Conservation (phyloP, 2,888 invertebrate genomes). For the Bedellia somnulentella region DNA sequence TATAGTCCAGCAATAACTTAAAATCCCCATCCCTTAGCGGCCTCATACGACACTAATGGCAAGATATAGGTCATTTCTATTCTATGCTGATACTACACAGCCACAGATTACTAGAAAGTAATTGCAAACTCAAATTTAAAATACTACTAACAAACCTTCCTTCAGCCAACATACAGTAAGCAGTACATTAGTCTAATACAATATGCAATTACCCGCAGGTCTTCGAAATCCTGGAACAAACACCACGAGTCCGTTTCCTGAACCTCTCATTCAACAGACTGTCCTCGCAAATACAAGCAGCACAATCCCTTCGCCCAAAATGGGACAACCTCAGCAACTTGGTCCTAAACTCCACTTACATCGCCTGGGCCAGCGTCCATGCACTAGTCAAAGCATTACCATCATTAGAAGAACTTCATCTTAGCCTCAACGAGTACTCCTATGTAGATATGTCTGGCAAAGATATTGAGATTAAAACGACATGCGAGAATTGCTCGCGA, state of each 20-base stretch:
- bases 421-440: conserved; percentile 87
- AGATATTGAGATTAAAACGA: conserved; percentile 32
- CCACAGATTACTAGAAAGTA: too few relatives aligned
- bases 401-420: conserved; percentile 85
- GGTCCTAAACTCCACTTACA: conserved; percentile 84
- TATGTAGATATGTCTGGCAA: conserved; percentile 68
- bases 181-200: too few relatives aligned
- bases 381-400: conserved; percentile 75
- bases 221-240: conserved; percentile 81
- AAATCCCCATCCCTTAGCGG: too few relatives aligned
- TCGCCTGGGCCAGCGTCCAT: conserved; percentile 83
- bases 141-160: too few relatives aligned
- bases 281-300: conserved; percentile 67
- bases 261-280: conserved; percentile 90
- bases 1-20: too few relatives aligned
- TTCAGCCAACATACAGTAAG: too few relatives aligned
- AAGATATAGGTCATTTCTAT: too few relatives aligned
- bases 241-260: conserved; percentile 87
- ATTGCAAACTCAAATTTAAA: too few relatives aligned
- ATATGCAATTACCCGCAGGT: too few relatives aligned
- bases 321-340: conserved; percentile 72
- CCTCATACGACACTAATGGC: too few relatives aligned
- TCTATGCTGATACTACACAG: too few relatives aligned
- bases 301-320: conserved; percentile 41
- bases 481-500: conserved; percentile 41